A percentile compares a stretch with the other conserved stretches of the same genome.
Conservation (phyloP, 2,888 invertebrate species). For the Pollenia labialis region DNA sequence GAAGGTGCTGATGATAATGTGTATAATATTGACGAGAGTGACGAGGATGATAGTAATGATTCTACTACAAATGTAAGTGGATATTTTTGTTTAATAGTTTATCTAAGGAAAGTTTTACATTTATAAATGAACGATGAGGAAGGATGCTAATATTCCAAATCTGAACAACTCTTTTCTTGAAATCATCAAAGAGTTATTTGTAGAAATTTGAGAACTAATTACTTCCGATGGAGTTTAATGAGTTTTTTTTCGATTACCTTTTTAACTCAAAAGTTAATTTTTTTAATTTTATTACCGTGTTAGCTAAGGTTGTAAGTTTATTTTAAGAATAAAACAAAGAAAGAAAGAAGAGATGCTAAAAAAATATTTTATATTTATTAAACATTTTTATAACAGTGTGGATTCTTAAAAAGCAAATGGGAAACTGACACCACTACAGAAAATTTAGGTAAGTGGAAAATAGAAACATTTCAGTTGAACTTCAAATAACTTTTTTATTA, state of each 20-base stretch:
- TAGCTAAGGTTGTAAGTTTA: conserved; percentile 9
- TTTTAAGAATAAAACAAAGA: neutral
- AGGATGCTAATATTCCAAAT: too few species aligned
- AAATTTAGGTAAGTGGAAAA: conserved; percentile 90
- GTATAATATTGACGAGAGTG: conserved; percentile 74
- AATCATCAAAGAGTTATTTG: neutral
- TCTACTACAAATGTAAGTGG: conserved; percentile 72
- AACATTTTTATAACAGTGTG: conserved; percentile 78
- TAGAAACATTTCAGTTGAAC: neutral
- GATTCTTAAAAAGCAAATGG: conserved; percentile 90
- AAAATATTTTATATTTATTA: conserved; percentile 42
- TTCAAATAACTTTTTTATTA: neutral
- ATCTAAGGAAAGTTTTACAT: too few species aligned
- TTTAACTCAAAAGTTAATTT: neutral
- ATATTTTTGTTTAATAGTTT: conserved; percentile 6
- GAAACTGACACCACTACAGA: conserved; percentile 92
- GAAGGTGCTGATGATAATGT: conserved; percentile 31
- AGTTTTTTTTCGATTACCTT: neutral
- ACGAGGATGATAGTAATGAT: conserved; percentile 75
- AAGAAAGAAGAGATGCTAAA: neutral
- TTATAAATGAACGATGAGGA: too few species aligned
- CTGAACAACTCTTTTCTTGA: neutral
- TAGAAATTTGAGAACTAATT: too few species aligned
- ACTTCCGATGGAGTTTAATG: too few species aligned
- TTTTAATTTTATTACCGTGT: neutral